Percentiles rank a stretch among this genome's conserved stretches.
phyloP scores from a whole-genome alignment of 1,140 invertebrate genomes.

The Caenorhabditis tropicalis region DNA sequence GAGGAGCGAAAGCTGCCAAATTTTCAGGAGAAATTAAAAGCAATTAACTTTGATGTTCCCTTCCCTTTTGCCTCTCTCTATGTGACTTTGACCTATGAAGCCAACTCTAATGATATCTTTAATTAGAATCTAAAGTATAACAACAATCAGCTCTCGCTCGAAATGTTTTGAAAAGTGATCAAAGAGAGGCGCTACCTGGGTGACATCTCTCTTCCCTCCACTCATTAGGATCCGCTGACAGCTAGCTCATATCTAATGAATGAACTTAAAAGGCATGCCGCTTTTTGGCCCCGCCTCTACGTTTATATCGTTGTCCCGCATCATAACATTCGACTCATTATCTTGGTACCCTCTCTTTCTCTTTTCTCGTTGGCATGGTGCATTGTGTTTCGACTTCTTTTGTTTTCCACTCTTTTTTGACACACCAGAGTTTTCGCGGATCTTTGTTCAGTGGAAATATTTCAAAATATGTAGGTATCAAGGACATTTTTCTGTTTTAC shows the following conservation, averaged over 20 bases:
- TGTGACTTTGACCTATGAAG: neutral
- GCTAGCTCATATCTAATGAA: slow-evolving; percentile 43
- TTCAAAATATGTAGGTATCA: neutral
- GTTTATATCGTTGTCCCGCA: slow-evolving; percentile 41
- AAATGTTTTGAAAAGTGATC: slow-evolving; percentile 3
- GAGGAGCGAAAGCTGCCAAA: slow-evolving; percentile 19
- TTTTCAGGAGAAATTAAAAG: slow-evolving; percentile 33
- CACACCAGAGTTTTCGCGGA: neutral
- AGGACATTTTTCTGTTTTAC: too few species aligned
- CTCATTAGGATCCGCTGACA: slow-evolving; percentile 44
- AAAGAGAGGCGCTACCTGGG: slow-evolving; percentile 40
- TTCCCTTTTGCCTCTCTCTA: neutral
- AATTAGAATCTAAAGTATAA: slow-evolving; percentile 4
- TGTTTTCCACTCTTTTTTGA: neutral
- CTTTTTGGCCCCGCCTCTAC: neutral
- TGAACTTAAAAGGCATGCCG: slow-evolving; percentile 38
- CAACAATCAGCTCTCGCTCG: slow-evolving; percentile 2
- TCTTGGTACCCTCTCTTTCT: neutral
- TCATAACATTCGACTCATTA: slow-evolving; percentile 44
- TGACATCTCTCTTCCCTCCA: slow-evolving; percentile 31
- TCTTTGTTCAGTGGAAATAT: neutral
- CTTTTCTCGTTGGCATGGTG: slow-evolving; percentile 10
- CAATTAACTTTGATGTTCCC: slow-evolving; percentile 40
- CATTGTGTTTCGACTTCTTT: neutral
- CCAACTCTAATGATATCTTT: slow-evolving; percentile 30